Conservation (phyloP, 2,113 vertebrate genomes). For the Corythoichthys haematopterus region DNA sequence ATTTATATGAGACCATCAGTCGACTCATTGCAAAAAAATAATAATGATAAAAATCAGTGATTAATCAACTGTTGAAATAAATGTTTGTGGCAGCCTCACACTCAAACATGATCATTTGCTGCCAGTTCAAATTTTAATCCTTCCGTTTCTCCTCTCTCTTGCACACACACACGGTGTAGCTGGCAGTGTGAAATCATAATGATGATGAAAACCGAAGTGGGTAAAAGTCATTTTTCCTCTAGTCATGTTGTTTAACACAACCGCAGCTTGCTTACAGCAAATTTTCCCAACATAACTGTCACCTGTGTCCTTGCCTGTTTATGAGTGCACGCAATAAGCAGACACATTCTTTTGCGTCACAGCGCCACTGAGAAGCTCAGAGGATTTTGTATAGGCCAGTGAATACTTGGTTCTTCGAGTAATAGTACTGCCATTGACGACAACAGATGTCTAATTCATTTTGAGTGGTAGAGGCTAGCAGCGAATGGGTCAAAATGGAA, state of each 20-base stretch:
- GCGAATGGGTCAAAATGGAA: no score
- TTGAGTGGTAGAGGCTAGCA: no score
- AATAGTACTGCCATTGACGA: no score
- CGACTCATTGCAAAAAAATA: no score
- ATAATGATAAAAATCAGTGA: no score
- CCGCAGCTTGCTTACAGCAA: not conserved
- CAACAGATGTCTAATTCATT: no score
- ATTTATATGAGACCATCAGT: no score
- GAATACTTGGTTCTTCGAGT: no score
- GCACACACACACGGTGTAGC: not conserved
- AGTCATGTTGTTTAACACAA: not conserved
- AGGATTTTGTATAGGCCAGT: no score
- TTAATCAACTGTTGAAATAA: no score
- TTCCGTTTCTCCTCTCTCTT: not conserved
- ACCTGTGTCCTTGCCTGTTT: not conserved
- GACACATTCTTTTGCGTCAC: not conserved
- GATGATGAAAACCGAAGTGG: not conserved
- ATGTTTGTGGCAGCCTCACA: not conserved
- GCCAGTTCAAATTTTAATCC: no score
- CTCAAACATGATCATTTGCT: not conserved
- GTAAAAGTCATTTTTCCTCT: not conserved
- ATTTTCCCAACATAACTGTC: not conserved
- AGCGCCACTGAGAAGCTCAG: not conserved
- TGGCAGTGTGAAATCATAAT: not conserved
- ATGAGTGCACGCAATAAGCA: not conserved